Conservation (phyloP, 2,888 invertebrate genomes). For the Omphaloscelis lunosa region DNA sequence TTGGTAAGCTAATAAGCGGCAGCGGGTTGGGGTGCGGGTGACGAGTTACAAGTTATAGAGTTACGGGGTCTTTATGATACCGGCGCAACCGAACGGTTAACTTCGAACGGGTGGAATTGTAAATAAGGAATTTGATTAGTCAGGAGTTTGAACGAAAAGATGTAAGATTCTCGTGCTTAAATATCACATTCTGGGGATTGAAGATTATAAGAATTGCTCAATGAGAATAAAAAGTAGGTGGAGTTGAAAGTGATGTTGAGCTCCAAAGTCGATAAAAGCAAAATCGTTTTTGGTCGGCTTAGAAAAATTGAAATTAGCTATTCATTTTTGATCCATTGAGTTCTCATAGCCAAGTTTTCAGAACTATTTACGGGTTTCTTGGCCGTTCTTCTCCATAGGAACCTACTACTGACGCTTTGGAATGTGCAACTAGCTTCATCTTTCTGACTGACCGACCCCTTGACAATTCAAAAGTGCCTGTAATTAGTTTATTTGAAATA, state of each 20-base stretch:
- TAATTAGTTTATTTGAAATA: too few relatives aligned
- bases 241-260: too few relatives aligned
- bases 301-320: not conserved
- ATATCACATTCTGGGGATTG: too few relatives aligned
- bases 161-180: not conserved
- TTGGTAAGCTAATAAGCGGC: constrained; percentile 88
- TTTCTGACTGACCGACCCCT: too few relatives aligned
- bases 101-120: constrained; percentile 52
- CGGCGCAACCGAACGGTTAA: constrained; percentile 50
- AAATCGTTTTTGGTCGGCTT: not conserved
- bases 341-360: not conserved
- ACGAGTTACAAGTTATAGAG: constrained; percentile 50
- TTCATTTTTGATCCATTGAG: not conserved
- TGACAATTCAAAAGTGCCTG: too few relatives aligned
- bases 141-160: not conserved
- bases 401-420: too few relatives aligned
- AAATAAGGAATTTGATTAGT: constrained; percentile 51
- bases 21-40: constrained; percentile 75
- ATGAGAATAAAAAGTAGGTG: too few relatives aligned
- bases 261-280: not conserved
- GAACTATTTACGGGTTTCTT: not conserved
- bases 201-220: not conserved
- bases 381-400: too few relatives aligned
- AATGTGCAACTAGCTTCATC: too few relatives aligned
- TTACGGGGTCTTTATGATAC: constrained; percentile 47